Conservation (phyloP, 2,113 vertebrate species). For the Sinocyclocheilus anshuiensis region DNA sequence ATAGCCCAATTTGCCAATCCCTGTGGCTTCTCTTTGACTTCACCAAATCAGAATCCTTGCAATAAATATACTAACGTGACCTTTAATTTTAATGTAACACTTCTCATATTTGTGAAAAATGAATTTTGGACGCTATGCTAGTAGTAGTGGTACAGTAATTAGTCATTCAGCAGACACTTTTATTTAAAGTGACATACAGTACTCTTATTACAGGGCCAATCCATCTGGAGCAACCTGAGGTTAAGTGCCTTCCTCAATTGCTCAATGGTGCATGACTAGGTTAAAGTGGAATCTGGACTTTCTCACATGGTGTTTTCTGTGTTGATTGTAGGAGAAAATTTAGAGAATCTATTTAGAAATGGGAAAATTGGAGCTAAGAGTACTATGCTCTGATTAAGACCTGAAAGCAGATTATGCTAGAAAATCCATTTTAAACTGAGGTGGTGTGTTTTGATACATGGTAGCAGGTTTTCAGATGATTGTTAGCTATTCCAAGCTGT, state of each 20-base stretch:
- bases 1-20: background rate
- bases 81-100: background rate
- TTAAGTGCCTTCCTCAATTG: background rate
- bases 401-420: background rate
- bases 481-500: background rate
- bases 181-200: background rate
- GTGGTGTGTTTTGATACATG: background rate
- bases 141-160: too few relatives aligned
- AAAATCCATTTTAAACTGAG: background rate
- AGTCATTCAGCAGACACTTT: background rate
- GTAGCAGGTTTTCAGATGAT: background rate
- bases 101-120: background rate
- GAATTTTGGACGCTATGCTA: background rate
- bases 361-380: background rate
- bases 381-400: background rate
- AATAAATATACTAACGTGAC: background rate
- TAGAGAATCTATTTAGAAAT: background rate
- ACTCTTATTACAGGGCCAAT: background rate
- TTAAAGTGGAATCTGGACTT: background rate
- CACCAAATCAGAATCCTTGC: background rate
- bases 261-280: background rate
- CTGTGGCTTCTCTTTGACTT: background rate
- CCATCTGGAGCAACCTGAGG: background rate
- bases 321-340: background rate
- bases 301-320: background rate